phyloP scores from a whole-genome alignment of 2,888 invertebrate species.

The Caprella mutica region DNA sequence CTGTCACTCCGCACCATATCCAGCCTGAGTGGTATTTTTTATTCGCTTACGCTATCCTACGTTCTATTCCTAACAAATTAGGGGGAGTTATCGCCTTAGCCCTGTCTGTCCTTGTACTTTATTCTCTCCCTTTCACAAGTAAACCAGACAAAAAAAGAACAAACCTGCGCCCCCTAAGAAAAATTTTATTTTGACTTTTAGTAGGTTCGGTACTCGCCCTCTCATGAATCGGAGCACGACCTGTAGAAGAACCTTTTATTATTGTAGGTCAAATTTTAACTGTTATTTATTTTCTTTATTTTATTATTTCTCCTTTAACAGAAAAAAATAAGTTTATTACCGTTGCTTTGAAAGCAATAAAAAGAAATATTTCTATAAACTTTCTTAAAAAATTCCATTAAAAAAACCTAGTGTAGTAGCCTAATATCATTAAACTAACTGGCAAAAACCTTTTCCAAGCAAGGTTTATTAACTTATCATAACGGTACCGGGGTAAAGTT shows the following conservation, averaged over 20 bases:
- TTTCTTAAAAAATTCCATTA: background rate
- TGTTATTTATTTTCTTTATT: slow-evolving; percentile 50
- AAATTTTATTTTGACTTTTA: slow-evolving; percentile 47
- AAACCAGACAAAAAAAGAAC: slow-evolving; percentile 46
- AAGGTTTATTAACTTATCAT: slow-evolving; percentile 61
- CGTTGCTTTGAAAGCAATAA: background rate
- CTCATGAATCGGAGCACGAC: slow-evolving; percentile 60
- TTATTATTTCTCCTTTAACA: slow-evolving; percentile 47
- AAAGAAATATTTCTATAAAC: background rate
- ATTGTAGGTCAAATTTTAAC: slow-evolving; percentile 52
- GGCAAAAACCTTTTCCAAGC: slow-evolving; percentile 56
- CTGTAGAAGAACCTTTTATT: slow-evolving; percentile 56
- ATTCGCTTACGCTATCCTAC: slow-evolving; percentile 69
- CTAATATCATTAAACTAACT: slow-evolving; percentile 41
- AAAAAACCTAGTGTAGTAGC: no score
- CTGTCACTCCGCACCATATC: slow-evolving; percentile 61
- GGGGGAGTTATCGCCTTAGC: slow-evolving; percentile 59
- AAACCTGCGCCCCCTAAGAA: slow-evolving; percentile 48
- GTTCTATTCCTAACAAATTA: slow-evolving; percentile 67
- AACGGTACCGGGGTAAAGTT: slow-evolving; percentile 58
- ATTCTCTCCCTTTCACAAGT: slow-evolving; percentile 50
- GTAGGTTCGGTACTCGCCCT: slow-evolving; percentile 49
- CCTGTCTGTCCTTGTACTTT: slow-evolving; percentile 55
- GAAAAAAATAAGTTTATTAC: no score
- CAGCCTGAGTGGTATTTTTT: slow-evolving; percentile 76